A percentile compares a stretch with the other conserved stretches of the same genome.
Conservation (phyloP, 2,888 invertebrate species). For the Girardia tigrina region DNA sequence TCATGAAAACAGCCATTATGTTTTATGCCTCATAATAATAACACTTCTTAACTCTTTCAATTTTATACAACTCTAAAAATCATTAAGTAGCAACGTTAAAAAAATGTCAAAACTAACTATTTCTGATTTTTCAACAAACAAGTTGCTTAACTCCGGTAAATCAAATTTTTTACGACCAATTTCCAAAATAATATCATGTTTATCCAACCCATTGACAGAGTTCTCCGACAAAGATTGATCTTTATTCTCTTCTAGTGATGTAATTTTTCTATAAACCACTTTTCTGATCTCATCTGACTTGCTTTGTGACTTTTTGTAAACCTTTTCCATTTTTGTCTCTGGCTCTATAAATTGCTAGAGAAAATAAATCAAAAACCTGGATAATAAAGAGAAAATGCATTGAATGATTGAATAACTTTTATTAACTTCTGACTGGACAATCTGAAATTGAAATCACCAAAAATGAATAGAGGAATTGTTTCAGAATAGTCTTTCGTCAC, state of each 20-base stretch:
- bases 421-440: conserved; percentile 56
- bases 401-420: conserved; percentile 31
- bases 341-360: conserved; percentile 1
- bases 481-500: conserved; percentile 63
- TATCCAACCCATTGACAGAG: neutral
- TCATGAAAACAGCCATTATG: too few relatives aligned
- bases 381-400: neutral
- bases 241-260: neutral
- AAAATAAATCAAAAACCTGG: conserved; percentile 25
- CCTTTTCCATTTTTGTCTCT: neutral
- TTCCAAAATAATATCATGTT: neutral
- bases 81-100: too few relatives aligned
- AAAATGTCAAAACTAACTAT: neutral
- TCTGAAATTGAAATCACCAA: conserved; percentile 98
- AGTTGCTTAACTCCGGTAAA: neutral
- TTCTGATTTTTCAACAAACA: conserved; percentile 17
- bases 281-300: neutral
- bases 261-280: neutral
- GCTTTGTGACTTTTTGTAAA: neutral
- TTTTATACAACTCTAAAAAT: too few relatives aligned
- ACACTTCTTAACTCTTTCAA: too few relatives aligned
- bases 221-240: neutral
- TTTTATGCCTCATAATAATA: too few relatives aligned
- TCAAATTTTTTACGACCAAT: neutral
- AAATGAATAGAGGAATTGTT: conserved; percentile 75